Percentiles rank a stretch among this genome's conserved stretches.
Conservation (phyloP, 2,113 vertebrate species). For the Bujurquina vittata region DNA sequence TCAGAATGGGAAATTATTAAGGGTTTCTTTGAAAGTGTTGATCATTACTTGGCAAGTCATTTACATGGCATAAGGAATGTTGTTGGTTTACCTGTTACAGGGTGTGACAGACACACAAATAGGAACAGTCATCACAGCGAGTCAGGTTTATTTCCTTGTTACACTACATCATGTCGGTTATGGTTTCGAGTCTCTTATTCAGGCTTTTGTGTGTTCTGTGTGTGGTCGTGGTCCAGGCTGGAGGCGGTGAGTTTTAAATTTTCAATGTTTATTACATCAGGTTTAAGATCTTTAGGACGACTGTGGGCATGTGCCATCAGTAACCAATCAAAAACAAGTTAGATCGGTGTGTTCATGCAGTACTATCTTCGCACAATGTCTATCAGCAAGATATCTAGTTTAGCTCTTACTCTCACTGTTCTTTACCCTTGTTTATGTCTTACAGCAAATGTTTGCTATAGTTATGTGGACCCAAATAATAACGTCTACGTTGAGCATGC, state of each 20-base stretch:
- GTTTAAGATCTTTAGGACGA: neutral
- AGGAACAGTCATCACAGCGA: neutral
- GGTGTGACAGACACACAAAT: conserved; percentile 24
- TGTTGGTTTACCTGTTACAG: conserved; percentile 23
- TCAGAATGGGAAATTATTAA: neutral
- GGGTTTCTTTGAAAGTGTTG: rapidly evolving
- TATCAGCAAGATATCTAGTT: neutral
- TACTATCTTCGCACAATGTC: neutral
- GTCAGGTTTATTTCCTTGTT: neutral
- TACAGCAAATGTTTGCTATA: conserved; percentile 12
- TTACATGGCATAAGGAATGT: conserved; percentile 49
- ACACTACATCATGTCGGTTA: neutral
- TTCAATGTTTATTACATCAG: neutral
- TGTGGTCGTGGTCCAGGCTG: conserved; percentile 9
- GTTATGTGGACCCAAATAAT: rapidly evolving
- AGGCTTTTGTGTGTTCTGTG: conserved; percentile 32
- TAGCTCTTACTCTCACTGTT: neutral
- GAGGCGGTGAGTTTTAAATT: conserved; percentile 45
- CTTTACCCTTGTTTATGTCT: neutral
- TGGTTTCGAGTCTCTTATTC: neutral
- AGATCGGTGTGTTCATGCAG: neutral
- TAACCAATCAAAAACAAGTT: neutral
- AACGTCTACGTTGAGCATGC: rapidly evolving
- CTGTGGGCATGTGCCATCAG: neutral
- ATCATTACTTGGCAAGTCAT: neutral